Evolutionary conservation across 2,888 invertebrate species (phyloP).

Genomic region (Epinotia nisella): DNA sequence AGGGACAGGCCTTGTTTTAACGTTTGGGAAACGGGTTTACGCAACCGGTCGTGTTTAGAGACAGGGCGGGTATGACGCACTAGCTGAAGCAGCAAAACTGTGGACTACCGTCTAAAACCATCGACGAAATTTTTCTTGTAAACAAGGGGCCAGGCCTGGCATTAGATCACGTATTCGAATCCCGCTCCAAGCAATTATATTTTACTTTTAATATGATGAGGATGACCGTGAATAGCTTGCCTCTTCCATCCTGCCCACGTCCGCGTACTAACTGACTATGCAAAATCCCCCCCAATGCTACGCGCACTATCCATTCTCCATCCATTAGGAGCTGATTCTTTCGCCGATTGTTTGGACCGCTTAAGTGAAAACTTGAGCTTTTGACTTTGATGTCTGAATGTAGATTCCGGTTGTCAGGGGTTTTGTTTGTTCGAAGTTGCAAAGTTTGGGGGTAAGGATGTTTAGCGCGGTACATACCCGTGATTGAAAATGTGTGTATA

Average conservation of each 20-base stretch:
- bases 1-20: too few relatives aligned
- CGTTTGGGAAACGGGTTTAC: too few relatives aligned
- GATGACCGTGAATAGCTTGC: background rate
- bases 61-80: too few relatives aligned
- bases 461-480: background rate
- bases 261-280: conserved; percentile 43
- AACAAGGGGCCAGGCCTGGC: too few relatives aligned
- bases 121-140: too few relatives aligned
- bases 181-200: too few relatives aligned
- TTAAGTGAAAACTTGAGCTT: conserved; percentile 43
- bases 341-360: conserved; percentile 44
- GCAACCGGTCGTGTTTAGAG: too few relatives aligned
- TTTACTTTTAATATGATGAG: too few relatives aligned
- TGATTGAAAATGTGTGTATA: too few relatives aligned
- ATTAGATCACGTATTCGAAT: too few relatives aligned
- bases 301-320: conserved; percentile 46
- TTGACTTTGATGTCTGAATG: conserved; percentile 41
- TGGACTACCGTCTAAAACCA: too few relatives aligned
- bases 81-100: too few relatives aligned
- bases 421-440: conserved; percentile 10
- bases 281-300: conserved; percentile 45
- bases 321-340: conserved; percentile 47
- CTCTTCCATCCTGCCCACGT: conserved; percentile 11
- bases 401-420: conserved; percentile 5
- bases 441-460: background rate